These are phyloP conservation scores for Drosophila ficusphila DNA, from an alignment of 1,140 invertebrate species.

Conservation along the genomic window DNA sequence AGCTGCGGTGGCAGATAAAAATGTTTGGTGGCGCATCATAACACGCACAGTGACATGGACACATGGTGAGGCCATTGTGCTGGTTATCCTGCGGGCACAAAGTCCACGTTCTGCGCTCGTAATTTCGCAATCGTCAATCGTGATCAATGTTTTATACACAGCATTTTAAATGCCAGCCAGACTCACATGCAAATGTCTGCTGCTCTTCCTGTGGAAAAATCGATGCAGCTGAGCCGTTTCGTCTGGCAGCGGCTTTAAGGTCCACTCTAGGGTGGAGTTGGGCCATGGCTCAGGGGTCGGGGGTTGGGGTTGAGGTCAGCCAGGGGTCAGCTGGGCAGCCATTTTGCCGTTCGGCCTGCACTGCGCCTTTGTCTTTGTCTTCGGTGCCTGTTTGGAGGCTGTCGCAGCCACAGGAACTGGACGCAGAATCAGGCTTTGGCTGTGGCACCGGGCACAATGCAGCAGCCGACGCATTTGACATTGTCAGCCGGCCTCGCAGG, in stretches of 20 bases:
- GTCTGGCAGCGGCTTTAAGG: constrained; percentile 48
- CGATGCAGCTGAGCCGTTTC: constrained; percentile 36
- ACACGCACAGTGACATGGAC: constrained; percentile 20
- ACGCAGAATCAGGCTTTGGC: constrained; percentile 17
- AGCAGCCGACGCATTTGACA: constrained; percentile 66
- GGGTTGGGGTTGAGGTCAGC: constrained; percentile 18
- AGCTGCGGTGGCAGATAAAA: constrained; percentile 47
- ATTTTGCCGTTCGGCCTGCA: constrained; percentile 70
- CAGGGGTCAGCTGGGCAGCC: constrained; percentile 35
- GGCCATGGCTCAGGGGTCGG: no score
- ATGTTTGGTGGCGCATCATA: constrained; percentile 29
- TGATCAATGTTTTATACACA: constrained; percentile 75
- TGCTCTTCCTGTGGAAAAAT: constrained; percentile 53
- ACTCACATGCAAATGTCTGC: constrained; percentile 43
- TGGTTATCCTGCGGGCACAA: constrained; percentile 48
- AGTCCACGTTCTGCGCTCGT: constrained; percentile 1
- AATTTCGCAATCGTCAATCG: constrained; percentile 51
- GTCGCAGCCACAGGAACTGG: constrained; percentile 21
- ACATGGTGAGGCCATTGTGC: constrained; percentile 24
- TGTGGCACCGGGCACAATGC: constrained; percentile 61
- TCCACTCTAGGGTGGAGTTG: constrained; percentile 40
- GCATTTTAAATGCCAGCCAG: constrained; percentile 61
- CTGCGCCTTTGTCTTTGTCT: constrained; percentile 75
- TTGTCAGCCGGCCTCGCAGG: constrained; percentile 43
- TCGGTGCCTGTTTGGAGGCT: constrained; percentile 47